Percentiles rank a stretch among this genome's conserved stretches.
phyloP scores from a whole-genome alignment of 1,140 invertebrate species.

The Geopemphigus sp. region DNA sequence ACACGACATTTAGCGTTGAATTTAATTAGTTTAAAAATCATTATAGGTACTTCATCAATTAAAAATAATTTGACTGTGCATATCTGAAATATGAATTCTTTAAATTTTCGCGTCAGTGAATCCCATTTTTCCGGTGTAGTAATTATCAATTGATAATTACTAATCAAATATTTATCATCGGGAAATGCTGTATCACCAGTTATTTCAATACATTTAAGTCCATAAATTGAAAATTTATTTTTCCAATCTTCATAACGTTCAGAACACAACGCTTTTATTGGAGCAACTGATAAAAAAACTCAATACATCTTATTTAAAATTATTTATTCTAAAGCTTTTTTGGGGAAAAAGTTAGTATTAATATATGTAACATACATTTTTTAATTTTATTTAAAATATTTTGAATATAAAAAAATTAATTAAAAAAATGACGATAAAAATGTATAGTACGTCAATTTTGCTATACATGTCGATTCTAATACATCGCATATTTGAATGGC shows the following conservation, averaged over 20 bases:
- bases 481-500: no score
- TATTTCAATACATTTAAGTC: slow-evolving; percentile 66
- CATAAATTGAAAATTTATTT: slow-evolving; percentile 65
- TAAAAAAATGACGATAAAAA: no score
- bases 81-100: slow-evolving; percentile 63
- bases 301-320: neutral
- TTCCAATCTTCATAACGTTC: slow-evolving; percentile 73
- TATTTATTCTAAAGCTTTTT: neutral
- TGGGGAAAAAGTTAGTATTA: no score
- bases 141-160: slow-evolving; percentile 64
- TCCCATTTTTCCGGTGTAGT: slow-evolving; percentile 88
- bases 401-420: no score
- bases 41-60: slow-evolving; percentile 70
- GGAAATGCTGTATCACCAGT: slow-evolving; percentile 69
- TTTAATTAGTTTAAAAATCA: neutral
- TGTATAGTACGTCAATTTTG: no score
- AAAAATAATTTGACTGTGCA: slow-evolving; percentile 67
- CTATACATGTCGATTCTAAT: no score
- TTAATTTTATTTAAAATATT: no score
- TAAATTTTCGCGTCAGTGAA: slow-evolving; percentile 71
- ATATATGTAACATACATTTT: no score
- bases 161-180: slow-evolving; percentile 61
- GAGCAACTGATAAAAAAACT: slow-evolving; percentile 64
- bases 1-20: neutral
- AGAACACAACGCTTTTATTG: slow-evolving; percentile 74